Evolutionary conservation across 2,888 invertebrate genomes (phyloP), one percentile per base, ranked within the genome.

Genomic region (Crematogaster levior): DNA sequence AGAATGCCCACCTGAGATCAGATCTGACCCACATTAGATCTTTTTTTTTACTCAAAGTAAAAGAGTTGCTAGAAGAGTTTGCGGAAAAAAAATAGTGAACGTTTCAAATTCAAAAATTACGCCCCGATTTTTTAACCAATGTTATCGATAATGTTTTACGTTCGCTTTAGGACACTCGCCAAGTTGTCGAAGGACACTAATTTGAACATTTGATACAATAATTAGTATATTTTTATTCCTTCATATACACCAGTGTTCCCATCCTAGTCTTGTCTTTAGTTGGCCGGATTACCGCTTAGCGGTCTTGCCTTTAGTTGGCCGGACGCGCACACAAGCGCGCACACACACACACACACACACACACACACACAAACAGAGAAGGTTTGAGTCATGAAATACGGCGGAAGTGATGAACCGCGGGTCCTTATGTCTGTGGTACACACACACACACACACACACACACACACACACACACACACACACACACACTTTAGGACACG

Each of bases 1-100:
- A 30, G 70, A 70, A 51, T 70, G 51, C 34, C 34, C 51, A 70
- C 70, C 70, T n/a, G n/a, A 70, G 51, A 70, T 70, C 70, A 37
- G 10, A 43, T 72, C 24, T 48, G 24, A 30, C 37, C 37, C 37
- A n/a, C 37, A 37, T 37, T 37, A 48, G 48, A 48, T 9, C n/a
- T n/a, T n/a, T 37, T 37, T 7, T 37, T n/a, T n/a, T 56, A n/a
- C n/a, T n/a, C n/a, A n/a, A n/a, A n/a, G n/a, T n/a, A n/a, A n/a
- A n/a, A n/a, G n/a, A n/a, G n/a, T n/a, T n/a, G n/a, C n/a, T n/a
- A 27, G 27, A 56, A 27, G 27, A 56, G 18, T n/a, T 18, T 56
- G 18, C 56, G 56, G 10, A n/a, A 24, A n/a, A n/a, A 53, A 24
- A 53, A 53, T 53, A 53, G n/a, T 53, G 18, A 18, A 53, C 24